Evolutionary conservation across 2,797 vertebrate species (phyloP), one percentile per base, ranked within the genome.

Genomic region (Ctenochaetus hawaiiensis): DNA sequence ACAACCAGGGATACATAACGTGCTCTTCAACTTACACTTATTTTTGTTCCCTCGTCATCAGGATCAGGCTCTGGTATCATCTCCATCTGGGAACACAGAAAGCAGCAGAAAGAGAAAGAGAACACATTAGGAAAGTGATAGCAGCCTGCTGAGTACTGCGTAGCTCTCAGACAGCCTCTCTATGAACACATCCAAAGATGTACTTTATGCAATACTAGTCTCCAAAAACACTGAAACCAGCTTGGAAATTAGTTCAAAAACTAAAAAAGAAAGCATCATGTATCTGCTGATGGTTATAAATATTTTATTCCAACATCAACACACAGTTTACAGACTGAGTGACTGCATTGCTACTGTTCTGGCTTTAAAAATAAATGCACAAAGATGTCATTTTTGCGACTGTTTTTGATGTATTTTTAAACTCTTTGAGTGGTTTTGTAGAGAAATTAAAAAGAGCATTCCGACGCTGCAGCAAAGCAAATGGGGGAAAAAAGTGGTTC

Each of bases 1-100:
- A 12, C 1, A 34, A 57, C 8, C 1, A 4, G 22, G 13, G 9
- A 56, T 4, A 2, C 10, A 10, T 11, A 62, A 56, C 11, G 8
- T 9, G 54, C 11, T 67, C 26, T 63, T 77, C 17, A 60, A 91
- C 97, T 97, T 95, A 98, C 97, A 81, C 97, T 99, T 94, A 99
- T 98, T 94, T 99, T 99, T n/a, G 97, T 97, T 76, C 97, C 97
- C 45, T 98, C 97, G 12, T 93, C 96, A 80, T 98, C 96, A 26
- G 96, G 96, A 88, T 98, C 97, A 51, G 94, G 89, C 83, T 97
- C 96, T 43, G 95, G 94, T 81, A 96, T 82, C 82, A 97, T 91
- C 89, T 97, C 97, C 94, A 96, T 96, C 97, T 98, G 93, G 44
- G 44, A 82, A 90, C 22, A 77, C 43, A 86, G 13, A 79, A 37